Evolutionary conservation across 2,888 invertebrate genomes (phyloP).

Genomic region (Thera obeliscata): DNA sequence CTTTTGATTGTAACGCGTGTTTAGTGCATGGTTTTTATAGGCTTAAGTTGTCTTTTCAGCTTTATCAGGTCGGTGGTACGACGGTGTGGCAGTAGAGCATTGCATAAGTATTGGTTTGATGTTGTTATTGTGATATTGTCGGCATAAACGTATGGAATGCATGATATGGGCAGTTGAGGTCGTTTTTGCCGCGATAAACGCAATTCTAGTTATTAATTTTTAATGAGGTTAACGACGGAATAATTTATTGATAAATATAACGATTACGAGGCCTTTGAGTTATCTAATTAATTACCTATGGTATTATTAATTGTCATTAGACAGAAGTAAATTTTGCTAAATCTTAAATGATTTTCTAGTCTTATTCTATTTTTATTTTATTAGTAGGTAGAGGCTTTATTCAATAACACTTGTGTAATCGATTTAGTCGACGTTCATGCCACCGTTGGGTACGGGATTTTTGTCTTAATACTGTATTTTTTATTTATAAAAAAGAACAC

Average conservation of each 20-base stretch:
- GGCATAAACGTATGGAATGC: slow-evolving; percentile 79
- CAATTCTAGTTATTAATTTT: slow-evolving; percentile 67
- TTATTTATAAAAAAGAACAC: too few relatives aligned
- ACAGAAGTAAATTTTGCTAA: neutral
- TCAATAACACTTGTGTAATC: too few relatives aligned
- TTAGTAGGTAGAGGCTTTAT: too few relatives aligned
- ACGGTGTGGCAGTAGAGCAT: slow-evolving; percentile 83
- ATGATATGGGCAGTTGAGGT: slow-evolving; percentile 74
- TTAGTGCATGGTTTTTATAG: slow-evolving; percentile 85
- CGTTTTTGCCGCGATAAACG: slow-evolving; percentile 70
- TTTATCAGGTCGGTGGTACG: slow-evolving; percentile 83
- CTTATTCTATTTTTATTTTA: neutral
- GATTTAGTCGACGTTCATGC: too few relatives aligned
- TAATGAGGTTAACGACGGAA: slow-evolving; percentile 58
- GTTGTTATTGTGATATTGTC: slow-evolving; percentile 83
- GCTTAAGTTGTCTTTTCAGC: slow-evolving; percentile 84
- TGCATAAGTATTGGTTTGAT: slow-evolving; percentile 84
- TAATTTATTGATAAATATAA: slow-evolving; percentile 29
- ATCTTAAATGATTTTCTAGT: neutral
- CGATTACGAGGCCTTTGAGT: slow-evolving; percentile 28
- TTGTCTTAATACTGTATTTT: too few relatives aligned
- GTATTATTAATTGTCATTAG: slow-evolving; percentile 11
- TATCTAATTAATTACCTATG: slow-evolving; percentile 23
- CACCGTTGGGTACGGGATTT: too few relatives aligned
- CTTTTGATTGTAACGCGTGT: slow-evolving; percentile 75